Conservation (phyloP, 2,797 vertebrate species). For the Sciaenops ocellatus region DNA sequence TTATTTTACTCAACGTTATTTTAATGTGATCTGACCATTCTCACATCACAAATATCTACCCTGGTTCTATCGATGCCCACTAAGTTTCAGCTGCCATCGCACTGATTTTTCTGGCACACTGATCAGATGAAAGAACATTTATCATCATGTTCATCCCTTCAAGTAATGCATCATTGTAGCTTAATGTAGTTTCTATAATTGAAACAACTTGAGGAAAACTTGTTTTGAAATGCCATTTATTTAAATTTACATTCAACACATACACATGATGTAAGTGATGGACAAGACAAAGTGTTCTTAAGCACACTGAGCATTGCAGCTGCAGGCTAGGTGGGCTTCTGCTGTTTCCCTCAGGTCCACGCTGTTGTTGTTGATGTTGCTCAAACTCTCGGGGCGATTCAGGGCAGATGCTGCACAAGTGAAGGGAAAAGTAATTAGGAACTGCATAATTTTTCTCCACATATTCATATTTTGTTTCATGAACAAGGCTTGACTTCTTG, state of each 20-base stretch:
- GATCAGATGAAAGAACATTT: background rate
- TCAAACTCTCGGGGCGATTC: constrained; percentile 21
- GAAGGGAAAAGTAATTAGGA: constrained; percentile 20
- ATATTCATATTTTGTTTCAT: constrained; percentile 31
- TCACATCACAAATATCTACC: background rate
- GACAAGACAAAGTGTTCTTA: constrained; percentile 41
- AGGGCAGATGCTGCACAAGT: constrained; percentile 61
- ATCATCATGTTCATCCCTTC: background rate
- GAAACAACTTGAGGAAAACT: background rate
- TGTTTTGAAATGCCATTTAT: constrained; percentile 56
- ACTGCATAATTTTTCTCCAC: background rate
- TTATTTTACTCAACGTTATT: background rate
- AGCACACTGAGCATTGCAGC: constrained; percentile 78
- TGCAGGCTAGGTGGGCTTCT: constrained; percentile 80
- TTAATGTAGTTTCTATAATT: background rate
- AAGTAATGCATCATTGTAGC: background rate
- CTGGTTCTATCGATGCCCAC: background rate
- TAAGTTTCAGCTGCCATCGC: background rate
- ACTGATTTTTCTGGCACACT: background rate
- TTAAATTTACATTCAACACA: constrained; percentile 44
- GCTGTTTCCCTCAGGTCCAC: constrained; percentile 75
- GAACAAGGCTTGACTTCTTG: background rate
- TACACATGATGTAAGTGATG: constrained; percentile 12
- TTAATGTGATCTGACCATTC: background rate
- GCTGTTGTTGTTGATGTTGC: constrained; percentile 57